Evolutionary conservation across 2,113 vertebrate species (phyloP), one percentile per base, ranked within the genome.

Genomic region (Pipa parva): DNA sequence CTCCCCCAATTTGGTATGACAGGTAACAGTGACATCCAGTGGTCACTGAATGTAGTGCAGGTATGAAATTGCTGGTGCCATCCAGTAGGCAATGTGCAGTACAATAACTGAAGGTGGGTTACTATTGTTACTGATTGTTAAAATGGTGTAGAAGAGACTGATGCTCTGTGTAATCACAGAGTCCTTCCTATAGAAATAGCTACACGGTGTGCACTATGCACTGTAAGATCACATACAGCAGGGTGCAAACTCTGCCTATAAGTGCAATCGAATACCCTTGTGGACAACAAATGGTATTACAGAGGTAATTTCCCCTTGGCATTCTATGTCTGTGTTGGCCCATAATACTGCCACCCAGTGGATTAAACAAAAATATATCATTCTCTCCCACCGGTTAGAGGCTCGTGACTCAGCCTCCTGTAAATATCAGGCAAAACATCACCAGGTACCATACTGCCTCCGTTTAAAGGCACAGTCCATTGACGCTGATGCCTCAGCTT

Each of bases 331-430:
- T 46, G 37, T 20, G 4, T 11, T 21, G 29, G 27, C 1, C 33
- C 5, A 18, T 68, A 68, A 68, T 59, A 68, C 64, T 68, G 64
- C 45, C 46, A 59, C 54, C 18, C 24, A 18, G 27, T 45, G 54
- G 63, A 10, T 24, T 21, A 36, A 42, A 56, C 11, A 31, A 10
- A 20, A 21, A 37, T 17, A 22, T 1, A 39, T 15, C 37, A 42
- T n/a, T 28, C 56, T 21, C 21, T 26, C n/a, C 39, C 36, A 37
- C 52, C 39, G 1, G 11, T 5, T 36, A 17, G 39, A 48, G 39
- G 24, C 36, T 18, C 25, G 26, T 26, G 22, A 27, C 6, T 28
- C 6, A 4, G 17, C 27, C 54, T 36, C 52, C 25, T 56, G 18
- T 9, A 9, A 18, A 46, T 49, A 9, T 21, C 42, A 17, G 3